phyloP scores from a whole-genome alignment of 2,113 vertebrate species.

The Microcebus lehilahytsara region DNA sequence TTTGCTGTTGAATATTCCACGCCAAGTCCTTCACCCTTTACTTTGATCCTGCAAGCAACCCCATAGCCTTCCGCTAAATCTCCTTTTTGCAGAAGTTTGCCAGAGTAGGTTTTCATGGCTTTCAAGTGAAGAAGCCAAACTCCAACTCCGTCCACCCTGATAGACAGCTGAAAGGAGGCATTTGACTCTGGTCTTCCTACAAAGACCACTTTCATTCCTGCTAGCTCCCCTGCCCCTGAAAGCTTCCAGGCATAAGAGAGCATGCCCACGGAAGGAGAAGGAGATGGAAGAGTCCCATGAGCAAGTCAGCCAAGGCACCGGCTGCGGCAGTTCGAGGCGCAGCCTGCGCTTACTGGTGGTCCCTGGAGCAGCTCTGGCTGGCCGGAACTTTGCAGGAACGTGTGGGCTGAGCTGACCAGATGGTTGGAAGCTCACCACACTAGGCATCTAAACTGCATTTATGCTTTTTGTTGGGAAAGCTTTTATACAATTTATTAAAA shows the following conservation, averaged over 20 bases:
- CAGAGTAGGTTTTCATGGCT: not conserved
- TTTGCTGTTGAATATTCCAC: not conserved
- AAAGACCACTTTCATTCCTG: not conserved
- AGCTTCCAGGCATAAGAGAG: not conserved
- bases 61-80: not conserved
- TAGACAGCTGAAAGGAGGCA: not conserved
- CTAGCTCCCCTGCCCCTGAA: not conserved
- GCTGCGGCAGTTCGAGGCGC: not conserved
- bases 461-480: not conserved
- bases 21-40: not conserved
- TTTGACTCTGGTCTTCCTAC: not conserved
- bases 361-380: not conserved
- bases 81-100: not conserved
- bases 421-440: not conserved
- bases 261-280: not conserved
- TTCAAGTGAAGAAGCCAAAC: not conserved
- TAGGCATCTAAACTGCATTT: not conserved
- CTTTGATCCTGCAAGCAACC: not conserved
- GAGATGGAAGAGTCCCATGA: not conserved
- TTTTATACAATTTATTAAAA: slow-evolving; percentile 14
- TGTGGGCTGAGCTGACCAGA: not conserved
- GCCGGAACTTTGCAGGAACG: not conserved
- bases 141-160: not conserved
- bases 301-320: not conserved
- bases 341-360: accelerated